Conservation (phyloP, 2,113 vertebrate species). For the Trinectes maculatus region DNA sequence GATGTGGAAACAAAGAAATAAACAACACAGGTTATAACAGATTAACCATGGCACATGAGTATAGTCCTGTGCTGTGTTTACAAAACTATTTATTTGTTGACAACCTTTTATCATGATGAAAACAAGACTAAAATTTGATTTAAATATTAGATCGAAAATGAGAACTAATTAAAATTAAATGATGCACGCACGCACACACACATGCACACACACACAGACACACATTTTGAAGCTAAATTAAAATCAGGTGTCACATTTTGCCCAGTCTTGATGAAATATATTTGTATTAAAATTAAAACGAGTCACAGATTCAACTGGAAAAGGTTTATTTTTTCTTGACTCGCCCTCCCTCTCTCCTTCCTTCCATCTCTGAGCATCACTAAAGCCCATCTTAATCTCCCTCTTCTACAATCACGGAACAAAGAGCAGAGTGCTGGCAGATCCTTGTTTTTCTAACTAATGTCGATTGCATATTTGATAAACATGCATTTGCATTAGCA, state of each 20-base stretch:
- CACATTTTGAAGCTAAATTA: too few species aligned
- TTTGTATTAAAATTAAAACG: constrained; percentile 10
- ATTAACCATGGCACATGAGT: too few species aligned
- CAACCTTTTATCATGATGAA: too few species aligned
- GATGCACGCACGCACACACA: too few species aligned
- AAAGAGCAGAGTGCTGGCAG: constrained; percentile 77
- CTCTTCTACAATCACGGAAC: constrained; percentile 78
- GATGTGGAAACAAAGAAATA: too few species aligned
- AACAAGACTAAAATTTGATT: too few species aligned
- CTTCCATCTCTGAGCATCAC: constrained; percentile 69
- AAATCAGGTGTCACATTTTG: neutral
- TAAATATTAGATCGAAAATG: neutral
- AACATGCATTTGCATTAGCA: constrained; percentile 82
- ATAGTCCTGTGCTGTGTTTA: too few species aligned
- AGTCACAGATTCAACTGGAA: constrained; percentile 30
- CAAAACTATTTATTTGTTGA: too few species aligned
- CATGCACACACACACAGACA: too few species aligned
- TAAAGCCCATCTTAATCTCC: constrained; percentile 81
- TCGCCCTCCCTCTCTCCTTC: constrained; percentile 55
- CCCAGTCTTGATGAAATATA: neutral
- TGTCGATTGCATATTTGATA: constrained; percentile 83
- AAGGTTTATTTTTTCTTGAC: constrained; percentile 44
- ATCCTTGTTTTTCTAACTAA: constrained; percentile 80
- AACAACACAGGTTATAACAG: too few species aligned
- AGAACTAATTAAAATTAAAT: too few species aligned